Percentiles rank a stretch among this genome's conserved stretches.
These are phyloP conservation scores for Atherix ibis DNA, from an alignment of 2,888 invertebrate species.

Conservation along the genomic window DNA sequence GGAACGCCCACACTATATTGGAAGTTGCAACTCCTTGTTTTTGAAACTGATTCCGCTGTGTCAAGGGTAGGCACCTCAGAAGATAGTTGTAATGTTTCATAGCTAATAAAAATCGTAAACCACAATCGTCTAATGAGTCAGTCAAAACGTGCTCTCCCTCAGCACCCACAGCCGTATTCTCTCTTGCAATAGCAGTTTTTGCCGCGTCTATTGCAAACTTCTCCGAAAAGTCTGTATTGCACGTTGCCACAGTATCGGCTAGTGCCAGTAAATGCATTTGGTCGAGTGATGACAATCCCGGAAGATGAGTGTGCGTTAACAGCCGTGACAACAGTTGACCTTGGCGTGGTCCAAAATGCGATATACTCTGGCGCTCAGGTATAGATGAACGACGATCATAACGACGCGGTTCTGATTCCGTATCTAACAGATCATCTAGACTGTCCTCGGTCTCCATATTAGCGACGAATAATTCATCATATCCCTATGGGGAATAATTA, in stretches of 20 bases:
- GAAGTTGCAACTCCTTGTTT: conserved; percentile 75
- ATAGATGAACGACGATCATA: conserved; percentile 48
- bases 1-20: conserved; percentile 97
- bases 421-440: conserved; percentile 61
- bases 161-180: conserved; percentile 42
- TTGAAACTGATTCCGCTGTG: conserved; percentile 72
- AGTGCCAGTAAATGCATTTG: conserved; percentile 99
- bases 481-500: conserved; percentile 44
- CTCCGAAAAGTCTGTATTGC: conserved; percentile 77
- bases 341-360: conserved; percentile 77
- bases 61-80: conserved; percentile 78
- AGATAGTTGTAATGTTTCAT: conserved; percentile 97
- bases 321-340: conserved; percentile 73
- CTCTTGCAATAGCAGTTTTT: conserved; percentile 49
- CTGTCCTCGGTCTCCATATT: conserved; percentile 65
- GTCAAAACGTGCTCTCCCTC: conserved; percentile 41
- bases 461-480: conserved; percentile 79
- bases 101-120: conserved; percentile 84
- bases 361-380: conserved; percentile 57
- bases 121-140: conserved; percentile 91
- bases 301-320: conserved; percentile 86
- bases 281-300: conserved; percentile 88
- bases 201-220: conserved; percentile 56
- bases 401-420: conserved; percentile 49
- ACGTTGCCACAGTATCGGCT: conserved; percentile 93